phyloP scores from a whole-genome alignment of 2,113 vertebrate genomes.

The Romanogobio albipinnatus region DNA sequence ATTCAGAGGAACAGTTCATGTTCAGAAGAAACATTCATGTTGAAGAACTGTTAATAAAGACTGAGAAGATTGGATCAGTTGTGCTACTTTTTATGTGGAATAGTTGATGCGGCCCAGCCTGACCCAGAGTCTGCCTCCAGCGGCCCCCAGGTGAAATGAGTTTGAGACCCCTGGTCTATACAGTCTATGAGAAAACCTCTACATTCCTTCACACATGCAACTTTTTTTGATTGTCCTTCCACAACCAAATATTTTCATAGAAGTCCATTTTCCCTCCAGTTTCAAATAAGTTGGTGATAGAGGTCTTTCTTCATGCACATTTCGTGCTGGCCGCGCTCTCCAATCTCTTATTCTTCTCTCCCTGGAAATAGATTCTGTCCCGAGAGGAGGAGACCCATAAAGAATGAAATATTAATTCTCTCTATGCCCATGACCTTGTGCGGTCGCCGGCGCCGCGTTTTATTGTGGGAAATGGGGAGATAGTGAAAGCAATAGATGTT shows the following conservation, averaged over 20 bases:
- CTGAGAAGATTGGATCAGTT: too few relatives aligned
- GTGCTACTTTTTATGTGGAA: too few relatives aligned
- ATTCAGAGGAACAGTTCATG: too few relatives aligned
- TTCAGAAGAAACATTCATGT: too few relatives aligned
- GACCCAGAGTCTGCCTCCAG: too few relatives aligned
- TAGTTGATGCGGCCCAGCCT: too few relatives aligned
- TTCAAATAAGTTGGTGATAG: neutral
- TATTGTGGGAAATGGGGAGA: slow-evolving; percentile 66
- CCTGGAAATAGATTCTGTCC: slow-evolving; percentile 53
- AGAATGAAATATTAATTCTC: slow-evolving; percentile 73
- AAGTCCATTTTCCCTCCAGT: neutral
- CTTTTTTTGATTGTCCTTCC: neutral
- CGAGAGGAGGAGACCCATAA: slow-evolving; percentile 43
- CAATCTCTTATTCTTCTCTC: slow-evolving; percentile 49
- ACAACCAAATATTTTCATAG: neutral
- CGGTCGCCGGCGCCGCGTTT: slow-evolving; percentile 65
- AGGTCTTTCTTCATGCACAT: slow-evolving; percentile 27
- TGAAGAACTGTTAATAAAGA: too few relatives aligned
- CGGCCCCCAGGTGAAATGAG: too few relatives aligned
- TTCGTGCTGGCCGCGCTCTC: neutral
- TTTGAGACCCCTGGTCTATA: too few relatives aligned
- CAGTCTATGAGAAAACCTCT: neutral
- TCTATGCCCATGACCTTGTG: slow-evolving; percentile 64
- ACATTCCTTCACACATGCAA: neutral
- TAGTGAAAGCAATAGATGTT: slow-evolving; percentile 65